A percentile compares a stretch with the other conserved stretches of the same genome.
phyloP scores from a whole-genome alignment of 2,888 invertebrate genomes.

The Limnephilus rhombicus region DNA sequence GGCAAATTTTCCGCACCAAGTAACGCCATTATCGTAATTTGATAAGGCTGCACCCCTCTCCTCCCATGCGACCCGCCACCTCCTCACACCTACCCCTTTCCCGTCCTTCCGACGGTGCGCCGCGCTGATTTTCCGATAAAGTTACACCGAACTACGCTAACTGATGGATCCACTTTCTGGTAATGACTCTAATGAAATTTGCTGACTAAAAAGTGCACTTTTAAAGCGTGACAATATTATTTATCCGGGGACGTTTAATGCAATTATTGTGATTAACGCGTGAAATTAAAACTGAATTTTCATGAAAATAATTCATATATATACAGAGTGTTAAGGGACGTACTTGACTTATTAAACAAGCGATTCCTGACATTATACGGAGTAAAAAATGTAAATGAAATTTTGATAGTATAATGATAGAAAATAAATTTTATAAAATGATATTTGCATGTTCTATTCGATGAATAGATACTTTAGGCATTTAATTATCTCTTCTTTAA shows the following conservation, averaged over 20 bases:
- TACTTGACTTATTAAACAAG: too few relatives aligned
- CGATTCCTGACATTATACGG: too few relatives aligned
- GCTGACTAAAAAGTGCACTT: neutral
- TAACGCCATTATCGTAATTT: conserved; percentile 66
- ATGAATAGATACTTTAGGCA: too few relatives aligned
- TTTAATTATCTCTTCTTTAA: too few relatives aligned
- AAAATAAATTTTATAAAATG: too few relatives aligned
- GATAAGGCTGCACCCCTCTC: conserved; percentile 57
- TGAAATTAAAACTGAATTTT: neutral
- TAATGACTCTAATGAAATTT: neutral
- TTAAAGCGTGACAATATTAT: neutral
- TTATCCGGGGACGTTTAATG: neutral
- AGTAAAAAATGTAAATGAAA: too few relatives aligned
- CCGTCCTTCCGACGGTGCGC: neutral
- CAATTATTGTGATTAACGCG: neutral
- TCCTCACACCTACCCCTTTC: neutral
- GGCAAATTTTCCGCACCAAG: conserved; percentile 65
- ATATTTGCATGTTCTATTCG: too few relatives aligned
- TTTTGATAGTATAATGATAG: too few relatives aligned
- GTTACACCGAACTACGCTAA: conserved; percentile 5
- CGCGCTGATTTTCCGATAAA: conserved; percentile 48
- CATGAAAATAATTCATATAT: too few relatives aligned
- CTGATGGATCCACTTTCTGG: neutral
- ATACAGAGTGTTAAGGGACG: too few relatives aligned
- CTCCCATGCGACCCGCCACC: neutral